Evolutionary conservation across 2,888 invertebrate species (phyloP), one percentile per base, ranked within the genome.

Genomic region (Hypsopygia costalis): DNA sequence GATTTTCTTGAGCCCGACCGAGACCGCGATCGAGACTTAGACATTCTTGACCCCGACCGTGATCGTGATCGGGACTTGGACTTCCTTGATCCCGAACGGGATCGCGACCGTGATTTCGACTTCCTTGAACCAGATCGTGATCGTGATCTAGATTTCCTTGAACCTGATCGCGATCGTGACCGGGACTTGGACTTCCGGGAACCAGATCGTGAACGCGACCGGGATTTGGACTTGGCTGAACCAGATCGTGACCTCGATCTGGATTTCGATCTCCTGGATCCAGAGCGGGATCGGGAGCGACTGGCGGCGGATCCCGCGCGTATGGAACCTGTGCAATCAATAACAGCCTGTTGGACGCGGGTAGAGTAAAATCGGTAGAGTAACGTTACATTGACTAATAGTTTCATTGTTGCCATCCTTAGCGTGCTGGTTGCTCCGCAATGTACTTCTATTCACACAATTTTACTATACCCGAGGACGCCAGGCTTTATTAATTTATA

Each of bases 241-340:
- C 28, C 36, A 1, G 28, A 36, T 3, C 37, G 21, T 0, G 52
- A 49, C 6, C 46, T 33, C 1, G 51, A 39, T 1, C 11, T 48
- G n/a, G n/a, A n/a, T n/a, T n/a, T n/a, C n/a, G n/a, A n/a, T n/a
- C n/a, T n/a, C n/a, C n/a, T 40, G 29, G 64, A 58, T 35, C 46
- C 47, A 0, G 55, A 55, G 0, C 47, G 36, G 6, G 55, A 54
- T n/a, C 39, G 38, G 3, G 55, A 69, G 5, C 63, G 65, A 35
- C 60, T 65, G 8, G 53, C 57, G 30, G 58, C 55, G 0, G 52
- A 52, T 11, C 56, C 69, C 60, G 51, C 21, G 21, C n/a, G n/a
- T n/a, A n/a, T n/a, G n/a, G n/a, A n/a, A n/a, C n/a, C n/a, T n/a
- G n/a, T n/a, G n/a, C n/a, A n/a, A n/a, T n/a, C n/a, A n/a, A n/a